Percentiles rank a stretch among this genome's conserved stretches.
Conservation (phyloP, 2,113 vertebrate species). For the Anhinga anhinga region DNA sequence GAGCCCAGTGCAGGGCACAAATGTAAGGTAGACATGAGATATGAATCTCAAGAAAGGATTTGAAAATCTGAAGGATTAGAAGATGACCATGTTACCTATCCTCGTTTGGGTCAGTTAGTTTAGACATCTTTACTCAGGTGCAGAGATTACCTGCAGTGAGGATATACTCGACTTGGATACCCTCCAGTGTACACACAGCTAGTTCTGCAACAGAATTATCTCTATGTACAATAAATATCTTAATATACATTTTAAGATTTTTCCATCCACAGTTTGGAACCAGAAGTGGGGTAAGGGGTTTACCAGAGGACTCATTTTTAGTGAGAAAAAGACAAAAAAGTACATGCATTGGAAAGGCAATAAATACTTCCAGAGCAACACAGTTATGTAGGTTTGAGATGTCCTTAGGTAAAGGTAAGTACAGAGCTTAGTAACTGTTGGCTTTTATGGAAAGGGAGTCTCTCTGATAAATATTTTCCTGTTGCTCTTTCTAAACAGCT, state of each 20-base stretch:
- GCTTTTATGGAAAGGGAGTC: background rate
- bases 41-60: background rate
- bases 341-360: background rate
- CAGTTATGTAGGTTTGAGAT: background rate
- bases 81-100: background rate
- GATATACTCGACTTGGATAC: background rate
- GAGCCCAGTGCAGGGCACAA: background rate
- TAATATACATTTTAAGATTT: background rate
- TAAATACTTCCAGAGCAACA: background rate
- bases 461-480: background rate
- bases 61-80: background rate
- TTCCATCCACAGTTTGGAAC: background rate
- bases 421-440: background rate
- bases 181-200: background rate
- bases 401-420: background rate
- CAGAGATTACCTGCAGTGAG: background rate
- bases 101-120: background rate
- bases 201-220: background rate
- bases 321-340: background rate
- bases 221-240: background rate
- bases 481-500: background rate
- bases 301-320: background rate
- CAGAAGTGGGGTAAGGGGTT: background rate
- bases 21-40: background rate
- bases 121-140: background rate